Percentiles rank a stretch among this genome's conserved stretches.
Conservation (phyloP, 2,113 vertebrate genomes). For the Ctenomys sociabilis region DNA sequence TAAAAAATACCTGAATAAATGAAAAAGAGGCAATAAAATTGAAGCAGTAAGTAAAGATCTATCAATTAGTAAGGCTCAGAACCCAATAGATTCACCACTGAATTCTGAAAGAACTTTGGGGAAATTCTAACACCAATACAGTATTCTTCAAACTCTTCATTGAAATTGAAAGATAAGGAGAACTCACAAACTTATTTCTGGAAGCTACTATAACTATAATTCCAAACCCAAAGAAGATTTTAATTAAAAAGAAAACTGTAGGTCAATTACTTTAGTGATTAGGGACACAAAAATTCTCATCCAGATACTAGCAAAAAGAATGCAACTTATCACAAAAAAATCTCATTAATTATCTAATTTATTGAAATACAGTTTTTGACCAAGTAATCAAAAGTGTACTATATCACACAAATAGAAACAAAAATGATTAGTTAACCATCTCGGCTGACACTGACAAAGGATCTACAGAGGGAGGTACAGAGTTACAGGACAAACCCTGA, state of each 20-base stretch:
- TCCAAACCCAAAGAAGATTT: not conserved
- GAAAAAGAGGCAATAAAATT: not conserved
- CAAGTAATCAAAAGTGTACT: not conserved
- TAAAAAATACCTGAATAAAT: not conserved
- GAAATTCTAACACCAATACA: not conserved
- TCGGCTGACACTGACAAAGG: no score
- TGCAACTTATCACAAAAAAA: not conserved
- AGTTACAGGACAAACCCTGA: no score
- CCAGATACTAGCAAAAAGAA: not conserved
- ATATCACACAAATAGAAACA: not conserved
- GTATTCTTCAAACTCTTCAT: not conserved
- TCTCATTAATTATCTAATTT: not conserved
- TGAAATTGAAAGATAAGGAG: not conserved
- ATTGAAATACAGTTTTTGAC: not conserved
- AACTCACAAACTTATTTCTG: not conserved
- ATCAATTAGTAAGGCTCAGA: not conserved
- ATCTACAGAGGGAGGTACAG: no score
- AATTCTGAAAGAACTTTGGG: not conserved
- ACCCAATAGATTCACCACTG: not conserved
- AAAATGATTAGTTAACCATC: not conserved
- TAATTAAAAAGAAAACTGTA: not conserved
- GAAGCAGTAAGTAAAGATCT: not conserved
- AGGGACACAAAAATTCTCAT: not conserved
- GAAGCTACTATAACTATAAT: not conserved
- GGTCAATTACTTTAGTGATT: not conserved